These are phyloP conservation scores for Alouatta palliata DNA, from an alignment of 2,113 vertebrate genomes.

Conservation along the genomic window DNA sequence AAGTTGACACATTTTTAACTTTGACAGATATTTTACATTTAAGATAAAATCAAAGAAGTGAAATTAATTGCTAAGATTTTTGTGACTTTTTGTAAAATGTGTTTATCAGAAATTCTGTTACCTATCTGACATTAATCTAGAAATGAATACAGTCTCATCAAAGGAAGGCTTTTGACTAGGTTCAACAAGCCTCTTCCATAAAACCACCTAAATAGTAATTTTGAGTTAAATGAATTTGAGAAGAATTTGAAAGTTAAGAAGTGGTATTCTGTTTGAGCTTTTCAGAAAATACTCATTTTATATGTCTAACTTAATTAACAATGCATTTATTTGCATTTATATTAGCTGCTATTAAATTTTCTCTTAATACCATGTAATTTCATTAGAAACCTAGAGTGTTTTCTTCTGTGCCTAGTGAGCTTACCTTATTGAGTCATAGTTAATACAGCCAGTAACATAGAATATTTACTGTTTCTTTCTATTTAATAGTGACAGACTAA, in stretches of 20 bases:
- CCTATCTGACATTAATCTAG: background rate
- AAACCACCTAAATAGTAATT: background rate
- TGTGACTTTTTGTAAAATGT: background rate
- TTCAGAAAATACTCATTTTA: background rate
- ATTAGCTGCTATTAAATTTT: background rate
- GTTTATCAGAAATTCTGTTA: background rate
- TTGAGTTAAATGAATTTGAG: background rate
- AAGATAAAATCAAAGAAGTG: constrained; percentile 4
- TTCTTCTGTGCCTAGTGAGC: background rate
- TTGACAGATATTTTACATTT: constrained; percentile 36
- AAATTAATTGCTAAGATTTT: background rate
- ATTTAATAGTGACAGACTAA: background rate
- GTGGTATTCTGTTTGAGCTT: background rate
- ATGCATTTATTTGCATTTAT: background rate
- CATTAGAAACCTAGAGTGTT: background rate
- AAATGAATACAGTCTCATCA: background rate
- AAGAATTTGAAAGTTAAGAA: background rate
- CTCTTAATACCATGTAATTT: background rate
- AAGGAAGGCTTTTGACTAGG: background rate
- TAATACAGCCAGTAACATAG: background rate
- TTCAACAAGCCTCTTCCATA: background rate
- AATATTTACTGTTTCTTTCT: background rate
- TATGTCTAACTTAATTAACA: background rate
- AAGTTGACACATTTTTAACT: constrained; percentile 14
- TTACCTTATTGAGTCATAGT: background rate